Evolutionary conservation across 1,140 invertebrate genomes (phyloP).

Genomic region (Hycleus phaleratus): DNA sequence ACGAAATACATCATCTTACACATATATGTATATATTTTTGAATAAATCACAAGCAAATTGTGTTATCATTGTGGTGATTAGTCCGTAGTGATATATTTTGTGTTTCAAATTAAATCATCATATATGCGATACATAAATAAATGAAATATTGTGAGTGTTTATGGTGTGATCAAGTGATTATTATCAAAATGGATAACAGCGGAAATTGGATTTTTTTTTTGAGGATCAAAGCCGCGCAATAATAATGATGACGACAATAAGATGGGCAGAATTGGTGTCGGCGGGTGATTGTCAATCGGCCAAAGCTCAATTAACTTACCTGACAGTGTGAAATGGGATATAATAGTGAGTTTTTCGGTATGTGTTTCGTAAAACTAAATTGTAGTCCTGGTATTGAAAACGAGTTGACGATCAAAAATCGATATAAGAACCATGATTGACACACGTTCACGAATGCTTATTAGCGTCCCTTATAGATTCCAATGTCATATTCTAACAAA

Average conservation of each 20-base stretch:
- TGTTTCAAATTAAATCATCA: too few relatives aligned
- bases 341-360: conserved; percentile 15
- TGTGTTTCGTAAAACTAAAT: conserved; percentile 13
- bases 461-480: conserved; percentile 14
- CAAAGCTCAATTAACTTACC: conserved; percentile 9
- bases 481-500: conserved; percentile 16
- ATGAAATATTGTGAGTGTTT: neutral
- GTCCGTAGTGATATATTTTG: too few relatives aligned
- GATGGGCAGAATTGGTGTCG: neutral
- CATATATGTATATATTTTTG: too few relatives aligned
- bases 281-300: conserved; percentile 9
- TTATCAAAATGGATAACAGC: neutral
- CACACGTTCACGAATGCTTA: conserved; percentile 15
- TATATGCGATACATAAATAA: too few relatives aligned
- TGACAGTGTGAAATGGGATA: conserved; percentile 15
- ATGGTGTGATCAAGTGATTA: conserved; percentile 5
- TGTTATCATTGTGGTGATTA: too few relatives aligned
- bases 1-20: too few relatives aligned
- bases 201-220: conserved; percentile 2
- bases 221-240: neutral
- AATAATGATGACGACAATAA: conserved; percentile 4
- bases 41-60: too few relatives aligned
- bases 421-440: conserved; percentile 13
- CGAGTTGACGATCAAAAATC: conserved; percentile 14
- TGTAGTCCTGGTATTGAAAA: conserved; percentile 15